phyloP scores from a whole-genome alignment of 2,888 invertebrate species.

The Perizoma affinitatum region DNA sequence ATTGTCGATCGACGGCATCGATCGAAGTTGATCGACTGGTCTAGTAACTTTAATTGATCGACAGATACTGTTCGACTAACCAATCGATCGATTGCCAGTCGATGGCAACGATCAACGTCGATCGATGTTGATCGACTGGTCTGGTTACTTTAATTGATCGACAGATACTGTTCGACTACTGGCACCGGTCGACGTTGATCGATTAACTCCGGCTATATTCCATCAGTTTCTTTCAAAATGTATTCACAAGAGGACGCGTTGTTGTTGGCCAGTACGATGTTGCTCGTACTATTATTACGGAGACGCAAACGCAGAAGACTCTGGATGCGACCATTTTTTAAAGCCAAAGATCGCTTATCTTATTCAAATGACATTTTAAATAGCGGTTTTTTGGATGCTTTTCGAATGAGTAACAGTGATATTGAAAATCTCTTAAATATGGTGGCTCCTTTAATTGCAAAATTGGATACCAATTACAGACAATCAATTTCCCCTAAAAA shows the following conservation, averaged over 20 bases:
- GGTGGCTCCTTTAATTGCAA: constrained; percentile 40
- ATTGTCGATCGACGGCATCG: constrained; percentile 5
- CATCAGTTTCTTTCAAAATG: constrained; percentile 29
- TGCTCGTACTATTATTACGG: constrained; percentile 17
- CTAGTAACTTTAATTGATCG: constrained; percentile 8
- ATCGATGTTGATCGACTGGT: constrained; percentile 20
- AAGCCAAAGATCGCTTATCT: too few relatives aligned
- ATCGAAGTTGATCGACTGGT: constrained; percentile 1
- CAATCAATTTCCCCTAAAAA: constrained; percentile 38
- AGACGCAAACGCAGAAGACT: too few relatives aligned
- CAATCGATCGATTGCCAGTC: constrained; percentile 26
- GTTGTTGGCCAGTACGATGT: constrained; percentile 29
- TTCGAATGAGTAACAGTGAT: too few relatives aligned
- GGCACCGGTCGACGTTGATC: constrained; percentile 29
- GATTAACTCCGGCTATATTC: constrained; percentile 24
- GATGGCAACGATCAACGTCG: constrained; percentile 19
- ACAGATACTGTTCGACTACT: constrained; percentile 15
- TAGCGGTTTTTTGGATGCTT: too few relatives aligned
- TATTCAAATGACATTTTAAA: too few relatives aligned
- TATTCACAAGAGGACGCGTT: constrained; percentile 30
- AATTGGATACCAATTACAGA: constrained; percentile 41
- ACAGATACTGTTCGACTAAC: constrained; percentile 28
- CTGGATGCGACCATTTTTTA: too few relatives aligned
- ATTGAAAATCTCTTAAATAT: constrained; percentile 40
- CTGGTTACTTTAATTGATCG: constrained; percentile 18